Percentiles rank a stretch among this genome's conserved stretches.
Evolutionary conservation across 1,140 invertebrate species (phyloP).

Genomic region (Phymastichus coffea): DNA sequence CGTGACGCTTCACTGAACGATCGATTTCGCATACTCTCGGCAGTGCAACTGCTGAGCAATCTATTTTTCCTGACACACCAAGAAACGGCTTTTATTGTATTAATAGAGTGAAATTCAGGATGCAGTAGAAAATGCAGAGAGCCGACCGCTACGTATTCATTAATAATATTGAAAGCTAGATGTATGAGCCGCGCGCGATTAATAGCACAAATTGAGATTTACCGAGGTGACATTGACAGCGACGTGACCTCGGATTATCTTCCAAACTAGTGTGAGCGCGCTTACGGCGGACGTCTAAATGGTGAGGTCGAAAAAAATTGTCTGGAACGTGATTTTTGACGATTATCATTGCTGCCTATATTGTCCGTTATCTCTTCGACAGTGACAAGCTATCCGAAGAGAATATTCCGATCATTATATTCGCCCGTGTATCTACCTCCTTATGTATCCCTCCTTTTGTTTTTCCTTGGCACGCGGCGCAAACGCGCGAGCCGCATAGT

Average conservation of each 20-base stretch:
- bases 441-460: too few species aligned
- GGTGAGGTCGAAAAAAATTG: background rate
- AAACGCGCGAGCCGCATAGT: background rate
- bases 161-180: too few species aligned
- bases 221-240: background rate
- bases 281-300: background rate
- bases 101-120: too few species aligned
- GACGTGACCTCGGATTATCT: background rate
- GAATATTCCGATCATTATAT: slow-evolving; percentile 5
- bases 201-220: background rate
- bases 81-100: too few species aligned
- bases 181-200: too few species aligned
- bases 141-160: too few species aligned
- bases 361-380: background rate
- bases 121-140: too few species aligned
- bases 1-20: too few species aligned
- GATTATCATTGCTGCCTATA: background rate
- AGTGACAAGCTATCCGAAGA: background rate
- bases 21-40: too few species aligned
- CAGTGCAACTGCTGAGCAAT: too few species aligned
- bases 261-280: background rate
- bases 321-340: background rate
- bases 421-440: background rate
- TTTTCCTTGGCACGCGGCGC: background rate
- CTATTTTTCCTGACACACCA: too few species aligned